Base-by-base conservation (phyloP, 2,113 vertebrate genomes). In the Murina feae region DNA sequence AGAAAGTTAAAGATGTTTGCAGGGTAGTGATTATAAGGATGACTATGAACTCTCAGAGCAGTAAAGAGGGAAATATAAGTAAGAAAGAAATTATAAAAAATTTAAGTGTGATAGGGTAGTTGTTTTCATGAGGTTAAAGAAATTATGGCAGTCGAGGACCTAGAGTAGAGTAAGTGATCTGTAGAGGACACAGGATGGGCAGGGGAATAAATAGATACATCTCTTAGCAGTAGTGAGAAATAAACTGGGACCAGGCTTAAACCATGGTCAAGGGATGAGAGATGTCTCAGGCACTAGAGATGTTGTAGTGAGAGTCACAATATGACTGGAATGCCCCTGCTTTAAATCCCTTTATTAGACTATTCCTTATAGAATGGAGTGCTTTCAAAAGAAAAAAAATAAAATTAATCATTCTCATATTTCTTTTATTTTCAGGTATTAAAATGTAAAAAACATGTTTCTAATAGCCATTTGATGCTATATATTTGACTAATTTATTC, bases 381-480 rank as follows among this genome's bases (percentile, higher is more conserved):
- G 21, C 35, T 82, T 16, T 60, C 78, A 88, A 76, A 88, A 76
- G 35, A 60, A 51, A 90, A 63, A 86, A 79, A 71, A 37, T 60
- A 60, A 91, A 82, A n/a, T 82, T 39, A 55, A 91, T 21, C 9
- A 75, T 66, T 75, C 32, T 84, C 14, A 11, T 58, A 16, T 69
- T 84, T 37, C 35, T 47, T 92, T 83, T 69, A 63, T 91, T 95
- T 94, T 82, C 89, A 82, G 69, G 69, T 87, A 60, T 93, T 65
- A 49, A 66, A 93, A 92, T n/a, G 4, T 71, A 49, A 51, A 95
- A 89, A 65, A 8, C 25, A 16, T 47, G 35, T 88, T 92, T 80
- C 37, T n/a, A 47, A 17, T 25, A 91, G 44, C 32, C n/a, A 2
- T 75, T 86, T 51, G 21, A 58, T 90, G 17, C 39, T 81, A 49